These are phyloP conservation scores for Deilephila porcellus DNA, from an alignment of 2,888 invertebrate genomes.

Conservation along the genomic window DNA sequence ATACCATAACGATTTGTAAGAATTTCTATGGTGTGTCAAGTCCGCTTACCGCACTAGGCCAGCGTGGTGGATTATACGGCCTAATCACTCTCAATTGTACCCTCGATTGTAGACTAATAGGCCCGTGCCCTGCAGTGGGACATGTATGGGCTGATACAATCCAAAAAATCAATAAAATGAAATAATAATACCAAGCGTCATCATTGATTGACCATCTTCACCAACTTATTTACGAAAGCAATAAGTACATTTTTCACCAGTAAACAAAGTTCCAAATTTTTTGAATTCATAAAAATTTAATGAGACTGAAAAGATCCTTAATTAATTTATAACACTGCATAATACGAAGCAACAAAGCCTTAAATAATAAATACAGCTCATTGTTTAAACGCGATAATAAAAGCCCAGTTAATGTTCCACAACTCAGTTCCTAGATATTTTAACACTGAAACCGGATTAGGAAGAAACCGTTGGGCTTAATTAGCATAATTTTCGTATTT, in stretches of 20 bases:
- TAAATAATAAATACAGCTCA: constrained; percentile 39
- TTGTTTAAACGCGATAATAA: constrained; percentile 36
- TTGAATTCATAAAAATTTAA: not conserved
- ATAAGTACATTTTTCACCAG: not conserved
- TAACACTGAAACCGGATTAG: constrained; percentile 49
- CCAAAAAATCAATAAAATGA: too few species aligned
- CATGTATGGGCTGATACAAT: too few species aligned
- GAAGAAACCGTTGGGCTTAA: constrained; percentile 42
- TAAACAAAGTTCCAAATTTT: not conserved
- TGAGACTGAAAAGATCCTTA: not conserved
- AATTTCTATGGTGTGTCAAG: too few species aligned
- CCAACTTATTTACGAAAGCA: not conserved
- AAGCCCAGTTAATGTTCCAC: constrained; percentile 41
- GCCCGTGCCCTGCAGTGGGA: too few species aligned
- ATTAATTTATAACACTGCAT: not conserved
- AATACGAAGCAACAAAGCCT: not conserved
- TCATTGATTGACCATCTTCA: too few species aligned
- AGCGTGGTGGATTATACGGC: too few species aligned
- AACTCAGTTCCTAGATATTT: constrained; percentile 42
- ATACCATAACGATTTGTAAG: too few species aligned
- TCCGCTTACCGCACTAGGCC: too few species aligned
- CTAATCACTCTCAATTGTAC: too few species aligned
- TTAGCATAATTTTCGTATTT: constrained; percentile 53
- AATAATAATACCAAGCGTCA: too few species aligned
- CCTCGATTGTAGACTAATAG: too few species aligned